Base-by-base conservation (phyloP, 1,140 invertebrate genomes). In the Drosophila mauritiana region DNA sequence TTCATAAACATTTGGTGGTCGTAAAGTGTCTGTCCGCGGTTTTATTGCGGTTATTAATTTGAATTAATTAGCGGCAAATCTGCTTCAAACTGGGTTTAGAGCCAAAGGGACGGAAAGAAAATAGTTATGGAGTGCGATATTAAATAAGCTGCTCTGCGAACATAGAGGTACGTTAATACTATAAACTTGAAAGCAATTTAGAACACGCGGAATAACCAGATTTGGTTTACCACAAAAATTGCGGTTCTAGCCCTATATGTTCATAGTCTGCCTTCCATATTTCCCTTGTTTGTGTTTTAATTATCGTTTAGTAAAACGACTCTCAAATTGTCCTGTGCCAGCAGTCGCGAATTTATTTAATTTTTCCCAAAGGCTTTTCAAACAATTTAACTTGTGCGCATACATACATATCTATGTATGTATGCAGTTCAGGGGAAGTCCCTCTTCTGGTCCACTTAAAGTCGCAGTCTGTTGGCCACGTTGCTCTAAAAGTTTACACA, bases 1-100 rank as follows among this genome's bases (percentile, higher is more conserved):
- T 69, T 42, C 43, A 42, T 49, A 36, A 45, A 40, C 56, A 64
- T 40, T 61, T 78, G 78, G 79, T 55, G 74, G 48, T 49, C 62
- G 57, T 83, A 73, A 73, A 73, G 40, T 56, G 49, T 61, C 46
- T 59, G 53, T 48, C 40, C 42, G 36, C 34, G 65, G 49, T 73
- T 73, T 82, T 54, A 82, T 74, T 63, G 80, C 46, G 68, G 62
- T 68, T 62, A 69, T 74, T 82, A 56, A 64, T 82, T 69, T 59
- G 57, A 73, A 65, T 73, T 80, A 81, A 81, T 81, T 81, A 54
- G 51, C 20, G 25, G 39, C n/a, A 34, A 46, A 77, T 48, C 53
- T 40, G 37, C 12, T 54, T 15, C 31, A 40, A 7, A 10, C 15
- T 8, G 36, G 25, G 1, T 5, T 2, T 43, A 20, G 15, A n/a